Percentiles rank a stretch among this genome's conserved stretches.
phyloP scores from a whole-genome alignment of 1,140 invertebrate genomes.

The Sweltsa coloradensis region DNA sequence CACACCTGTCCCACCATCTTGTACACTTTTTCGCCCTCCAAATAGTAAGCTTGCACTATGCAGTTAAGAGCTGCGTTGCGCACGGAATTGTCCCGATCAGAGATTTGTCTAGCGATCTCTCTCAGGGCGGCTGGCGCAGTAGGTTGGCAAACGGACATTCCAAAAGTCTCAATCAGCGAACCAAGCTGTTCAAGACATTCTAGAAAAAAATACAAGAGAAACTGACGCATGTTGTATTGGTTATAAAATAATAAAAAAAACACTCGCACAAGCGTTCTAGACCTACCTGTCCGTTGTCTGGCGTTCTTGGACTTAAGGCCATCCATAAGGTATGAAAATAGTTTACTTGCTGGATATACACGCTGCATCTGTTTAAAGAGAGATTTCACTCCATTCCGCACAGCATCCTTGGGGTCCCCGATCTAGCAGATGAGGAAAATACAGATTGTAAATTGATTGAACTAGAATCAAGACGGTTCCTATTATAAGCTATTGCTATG shows the following conservation, averaged over 20 bases:
- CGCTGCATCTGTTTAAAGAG: slow-evolving; percentile 75
- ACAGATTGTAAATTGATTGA: too few relatives aligned
- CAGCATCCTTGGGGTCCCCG: slow-evolving; percentile 92
- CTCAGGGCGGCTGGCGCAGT: slow-evolving; percentile 67
- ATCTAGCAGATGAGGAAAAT: slow-evolving; percentile 47
- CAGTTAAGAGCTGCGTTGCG: slow-evolving; percentile 91
- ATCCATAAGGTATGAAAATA: slow-evolving; percentile 86
- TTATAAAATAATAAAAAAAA: slow-evolving; percentile 7
- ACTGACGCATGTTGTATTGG: background rate
- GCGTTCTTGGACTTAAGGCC: slow-evolving; percentile 95
- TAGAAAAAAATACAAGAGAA: slow-evolving; percentile 24
- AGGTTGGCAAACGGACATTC: slow-evolving; percentile 72
- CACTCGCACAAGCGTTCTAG: slow-evolving; percentile 6
- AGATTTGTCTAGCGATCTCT: slow-evolving; percentile 87
- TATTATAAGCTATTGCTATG: too few relatives aligned
- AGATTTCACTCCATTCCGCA: slow-evolving; percentile 72
- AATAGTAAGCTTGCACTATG: slow-evolving; percentile 78
- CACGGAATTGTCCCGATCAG: slow-evolving; percentile 92
- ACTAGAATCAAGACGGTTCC: too few relatives aligned
- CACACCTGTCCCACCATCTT: slow-evolving; percentile 81
- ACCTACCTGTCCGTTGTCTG: slow-evolving; percentile 72
- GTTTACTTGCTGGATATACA: slow-evolving; percentile 79
- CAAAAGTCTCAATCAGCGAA: slow-evolving; percentile 74
- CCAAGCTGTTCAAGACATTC: slow-evolving; percentile 91
- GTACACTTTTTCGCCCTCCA: slow-evolving; percentile 82